Conservation (phyloP, 1,140 invertebrate genomes). For the Microplitis demolitor region DNA sequence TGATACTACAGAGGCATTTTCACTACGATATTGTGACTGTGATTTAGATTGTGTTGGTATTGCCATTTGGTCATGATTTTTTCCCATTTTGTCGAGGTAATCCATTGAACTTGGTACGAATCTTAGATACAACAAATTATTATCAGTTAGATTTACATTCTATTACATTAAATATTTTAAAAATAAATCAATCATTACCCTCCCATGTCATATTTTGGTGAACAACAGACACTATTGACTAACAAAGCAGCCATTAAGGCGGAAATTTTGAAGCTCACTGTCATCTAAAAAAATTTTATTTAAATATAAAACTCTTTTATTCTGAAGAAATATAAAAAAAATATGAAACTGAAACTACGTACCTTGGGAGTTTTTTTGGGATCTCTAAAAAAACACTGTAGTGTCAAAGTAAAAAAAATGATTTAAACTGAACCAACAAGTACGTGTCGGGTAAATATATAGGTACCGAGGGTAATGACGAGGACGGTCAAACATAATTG, state of each 20-base stretch:
- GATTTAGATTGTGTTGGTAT: conserved; percentile 40
- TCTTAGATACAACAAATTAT: conserved; percentile 31
- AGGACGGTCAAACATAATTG: conserved; percentile 51
- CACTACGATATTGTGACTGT: conserved; percentile 24
- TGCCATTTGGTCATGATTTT: conserved; percentile 52
- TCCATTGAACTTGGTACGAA: conserved; percentile 55
- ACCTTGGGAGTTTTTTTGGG: neutral
- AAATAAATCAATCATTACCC: conserved; percentile 34
- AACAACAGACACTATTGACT: conserved; percentile 32
- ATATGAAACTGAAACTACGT: no score
- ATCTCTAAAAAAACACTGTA: neutral
- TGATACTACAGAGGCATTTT: conserved; percentile 10
- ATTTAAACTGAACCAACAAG: neutral
- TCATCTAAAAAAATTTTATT: conserved; percentile 21
- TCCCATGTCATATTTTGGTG: conserved; percentile 52
- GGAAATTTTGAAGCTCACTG: neutral
- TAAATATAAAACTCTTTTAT: no score
- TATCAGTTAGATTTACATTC: neutral
- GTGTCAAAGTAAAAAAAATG: neutral
- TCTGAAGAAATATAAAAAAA: conserved; percentile 17
- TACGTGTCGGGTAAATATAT: conserved; percentile 46
- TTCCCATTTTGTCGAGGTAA: conserved; percentile 47
- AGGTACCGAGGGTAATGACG: conserved; percentile 39
- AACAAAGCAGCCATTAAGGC: conserved; percentile 20
- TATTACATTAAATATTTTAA: neutral